Conservation (phyloP, 2,888 invertebrate species). For the Alviniconcha strummeri region DNA sequence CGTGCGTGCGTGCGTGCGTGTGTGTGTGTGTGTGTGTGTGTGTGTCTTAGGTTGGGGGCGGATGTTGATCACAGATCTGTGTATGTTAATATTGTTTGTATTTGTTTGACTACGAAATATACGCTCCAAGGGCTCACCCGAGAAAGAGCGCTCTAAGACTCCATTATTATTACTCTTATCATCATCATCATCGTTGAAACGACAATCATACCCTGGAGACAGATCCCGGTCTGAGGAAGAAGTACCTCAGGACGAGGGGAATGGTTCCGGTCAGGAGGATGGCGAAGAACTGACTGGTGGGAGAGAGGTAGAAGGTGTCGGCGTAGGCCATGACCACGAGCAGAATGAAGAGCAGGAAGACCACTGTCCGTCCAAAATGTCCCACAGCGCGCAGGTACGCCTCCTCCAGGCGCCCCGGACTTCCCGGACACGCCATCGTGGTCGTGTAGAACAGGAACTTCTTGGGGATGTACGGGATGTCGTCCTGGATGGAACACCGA, state of each 20-base stretch:
- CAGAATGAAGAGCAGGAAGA: constrained; percentile 39
- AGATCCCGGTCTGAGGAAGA: constrained; percentile 24
- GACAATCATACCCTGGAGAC: background rate
- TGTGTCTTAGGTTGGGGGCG: background rate
- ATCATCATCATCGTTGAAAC: no score
- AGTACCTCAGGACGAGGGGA: constrained; percentile 37
- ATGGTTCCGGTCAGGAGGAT: constrained; percentile 39
- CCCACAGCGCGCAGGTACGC: constrained; percentile 29
- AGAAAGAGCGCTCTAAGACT: no score
- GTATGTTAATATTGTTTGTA: background rate
- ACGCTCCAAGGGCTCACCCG: no score
- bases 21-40: constrained; percentile 7
- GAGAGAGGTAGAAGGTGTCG: constrained; percentile 39
- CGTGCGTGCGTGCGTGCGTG: background rate
- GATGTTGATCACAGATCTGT: background rate
- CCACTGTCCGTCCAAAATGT: constrained; percentile 33
- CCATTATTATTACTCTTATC: no score
- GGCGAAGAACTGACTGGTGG: constrained; percentile 40
- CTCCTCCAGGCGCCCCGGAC: constrained; percentile 34
- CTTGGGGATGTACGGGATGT: constrained; percentile 37
- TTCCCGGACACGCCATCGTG: constrained; percentile 33
- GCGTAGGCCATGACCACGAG: constrained; percentile 42
- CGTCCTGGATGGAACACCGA: constrained; percentile 15
- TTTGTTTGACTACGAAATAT: background rate
- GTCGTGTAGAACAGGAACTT: constrained; percentile 38